These are phyloP conservation scores for Bradysia coprophila DNA, from an alignment of 1,140 invertebrate genomes.

Conservation along the genomic window DNA sequence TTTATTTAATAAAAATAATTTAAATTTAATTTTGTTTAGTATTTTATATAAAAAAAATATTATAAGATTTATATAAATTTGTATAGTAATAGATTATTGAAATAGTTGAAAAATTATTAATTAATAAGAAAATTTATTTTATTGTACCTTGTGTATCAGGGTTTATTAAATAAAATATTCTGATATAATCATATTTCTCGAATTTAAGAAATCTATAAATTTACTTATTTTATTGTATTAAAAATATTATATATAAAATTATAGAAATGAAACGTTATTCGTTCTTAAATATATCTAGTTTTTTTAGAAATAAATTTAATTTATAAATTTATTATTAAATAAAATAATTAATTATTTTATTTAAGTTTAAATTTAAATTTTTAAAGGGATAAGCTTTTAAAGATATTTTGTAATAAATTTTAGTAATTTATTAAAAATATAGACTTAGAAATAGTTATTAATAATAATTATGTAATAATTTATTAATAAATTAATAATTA, in stretches of 20 bases:
- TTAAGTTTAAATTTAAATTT: slow-evolving; percentile 25
- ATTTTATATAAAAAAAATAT: slow-evolving; percentile 25
- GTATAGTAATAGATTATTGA: slow-evolving; percentile 23
- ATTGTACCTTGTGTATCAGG: slow-evolving; percentile 45
- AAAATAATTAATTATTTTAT: slow-evolving; percentile 23
- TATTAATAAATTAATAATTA: slow-evolving; percentile 19
- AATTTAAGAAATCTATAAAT: slow-evolving; percentile 31
- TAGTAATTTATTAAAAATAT: slow-evolving; percentile 17
- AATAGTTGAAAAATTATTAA: slow-evolving; percentile 10
- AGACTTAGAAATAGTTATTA: slow-evolving; percentile 23
- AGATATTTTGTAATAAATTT: slow-evolving; percentile 18
- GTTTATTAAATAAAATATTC: slow-evolving; percentile 33
- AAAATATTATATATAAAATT: slow-evolving; percentile 33
- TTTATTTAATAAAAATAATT: slow-evolving; percentile 18
- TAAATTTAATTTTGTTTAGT: slow-evolving; percentile 21
- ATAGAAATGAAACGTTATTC: slow-evolving; percentile 39
- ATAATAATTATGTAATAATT: slow-evolving; percentile 21
- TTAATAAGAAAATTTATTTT: slow-evolving; percentile 29
- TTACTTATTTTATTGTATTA: slow-evolving; percentile 29
- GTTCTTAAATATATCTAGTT: slow-evolving; percentile 42
- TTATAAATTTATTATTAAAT: slow-evolving; percentile 23
- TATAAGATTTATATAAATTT: slow-evolving; percentile 26
- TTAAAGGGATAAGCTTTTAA: slow-evolving; percentile 18
- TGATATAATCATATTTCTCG: slow-evolving; percentile 26
- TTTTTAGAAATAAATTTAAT: slow-evolving; percentile 38